Evolutionary conservation across 92 coral and sea anemone genomes (phyloP).

Genomic region (Porites evermanni): DNA sequence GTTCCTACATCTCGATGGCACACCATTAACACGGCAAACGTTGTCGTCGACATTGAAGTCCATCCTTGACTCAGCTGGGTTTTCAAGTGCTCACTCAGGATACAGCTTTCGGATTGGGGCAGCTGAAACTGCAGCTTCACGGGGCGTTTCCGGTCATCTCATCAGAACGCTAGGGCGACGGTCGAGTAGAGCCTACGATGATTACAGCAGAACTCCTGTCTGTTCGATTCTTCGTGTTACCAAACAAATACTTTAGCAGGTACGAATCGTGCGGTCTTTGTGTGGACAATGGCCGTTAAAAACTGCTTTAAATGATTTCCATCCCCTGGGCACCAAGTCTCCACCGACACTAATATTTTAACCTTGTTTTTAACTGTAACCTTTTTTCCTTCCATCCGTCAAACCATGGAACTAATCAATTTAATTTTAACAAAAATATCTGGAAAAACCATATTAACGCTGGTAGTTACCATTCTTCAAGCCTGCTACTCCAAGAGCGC

Average conservation of each 20-base stretch:
- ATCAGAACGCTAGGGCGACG: slow-evolving; percentile 47
- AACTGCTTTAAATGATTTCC: no score
- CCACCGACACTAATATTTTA: no score
- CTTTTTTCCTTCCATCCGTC: background rate
- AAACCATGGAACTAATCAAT: no score
- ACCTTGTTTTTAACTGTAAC: no score
- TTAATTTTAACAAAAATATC: no score
- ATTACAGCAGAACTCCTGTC: slow-evolving; percentile 5
- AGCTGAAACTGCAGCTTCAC: slow-evolving; percentile 65
- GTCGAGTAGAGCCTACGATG: slow-evolving; percentile 26
- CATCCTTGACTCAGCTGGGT: slow-evolving; percentile 47
- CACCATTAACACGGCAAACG: slow-evolving; percentile 50
- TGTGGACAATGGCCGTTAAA: no score
- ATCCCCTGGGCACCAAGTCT: no score
- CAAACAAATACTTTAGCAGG: slow-evolving; percentile 25
- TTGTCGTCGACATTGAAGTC: slow-evolving; percentile 38
- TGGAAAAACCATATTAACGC: no score
- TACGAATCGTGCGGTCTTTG: background rate
- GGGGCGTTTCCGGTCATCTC: slow-evolving; percentile 51
- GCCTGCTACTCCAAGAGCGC: no score
- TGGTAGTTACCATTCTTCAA: no score
- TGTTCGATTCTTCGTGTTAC: slow-evolving; percentile 11
- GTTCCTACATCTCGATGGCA: slow-evolving; percentile 44
- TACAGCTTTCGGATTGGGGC: slow-evolving; percentile 76
- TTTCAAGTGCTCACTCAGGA: slow-evolving; percentile 48